Base-by-base conservation (phyloP, 92 coral and sea anemone genomes). In the Blastomussa wellsi region DNA sequence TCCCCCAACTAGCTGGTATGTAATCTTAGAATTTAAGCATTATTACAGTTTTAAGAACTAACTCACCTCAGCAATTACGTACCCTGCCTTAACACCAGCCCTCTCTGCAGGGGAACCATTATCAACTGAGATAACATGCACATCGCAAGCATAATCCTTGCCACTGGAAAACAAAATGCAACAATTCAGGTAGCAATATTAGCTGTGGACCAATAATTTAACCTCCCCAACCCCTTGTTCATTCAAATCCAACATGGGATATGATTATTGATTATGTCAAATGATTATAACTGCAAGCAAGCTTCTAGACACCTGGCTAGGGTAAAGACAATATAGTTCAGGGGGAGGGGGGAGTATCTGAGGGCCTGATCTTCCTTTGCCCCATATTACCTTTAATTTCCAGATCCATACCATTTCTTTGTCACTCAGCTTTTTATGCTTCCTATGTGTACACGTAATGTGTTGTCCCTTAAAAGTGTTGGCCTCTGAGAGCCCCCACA, bases 21-120 rank as follows among this genome's bases (percentile, higher is more conserved):
- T n/a, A n/a, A n/a, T 39, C 44, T 39, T 64, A 64, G 37, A 28
- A 12, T 64, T 64, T 26, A 31, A 22, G 31, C 4, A 2, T 7
- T 0, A 29, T 22, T 7, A 41, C 31, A 26, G 15, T 28, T 4
- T n/a, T 47, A 13, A 29, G 20, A 68, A 78, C n/a, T n/a, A 59
- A 17, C 87, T 85, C 79, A 90, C 94, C 90, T 83, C 79, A 5
- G 72, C 49, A 74, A 93, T 88, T 42, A 64, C 17, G 62, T 90
- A 94, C 24, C 94, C 94, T 55, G 38, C 76, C 75, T 80, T 82
- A 14, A 93, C 26, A 14, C 96, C 96, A 57, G 96, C 93, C 53
- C 86, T 82, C 38, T 93, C 84, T 15, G 96, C 94, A 8, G 96
- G 96, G 37, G 96, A 93, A 0, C 82, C 87, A 35, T 76, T 81